Base-by-base conservation (phyloP, 2,888 invertebrate species). In the Drosophila anomalata region DNA sequence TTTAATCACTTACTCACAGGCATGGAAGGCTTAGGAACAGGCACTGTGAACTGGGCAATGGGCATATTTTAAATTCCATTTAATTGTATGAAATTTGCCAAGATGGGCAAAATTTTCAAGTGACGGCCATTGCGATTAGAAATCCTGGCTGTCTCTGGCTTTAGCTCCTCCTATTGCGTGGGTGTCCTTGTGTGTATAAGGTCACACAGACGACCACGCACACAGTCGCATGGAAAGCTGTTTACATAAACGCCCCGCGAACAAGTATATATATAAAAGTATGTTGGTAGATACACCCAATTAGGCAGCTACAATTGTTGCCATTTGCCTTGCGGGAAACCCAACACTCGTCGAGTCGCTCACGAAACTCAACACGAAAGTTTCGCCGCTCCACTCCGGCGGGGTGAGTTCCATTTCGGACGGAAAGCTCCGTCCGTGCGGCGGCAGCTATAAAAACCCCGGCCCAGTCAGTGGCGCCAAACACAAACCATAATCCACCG, bases 1-100 rank as follows among this genome's bases (percentile, higher is more conserved):
- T 90, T 90, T 90, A 90, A 90, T 90, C 90, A 90, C 87, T 89
- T 83, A 84, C 88, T 67, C 73, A 41, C 86, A 84, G 85, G 55
- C 67, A 57, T 33, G 53, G 70, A 69, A 67, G 67, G 70, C 53
- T 76, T 73, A 50, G 44, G 17, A 8, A 26, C 51, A 36, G 41
- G 51, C 46, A 73, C 53, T 39, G 42, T 42, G 22, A 42, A 73
- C 53, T 33, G 42, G 47, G 22, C 47, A 56, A 22, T 7, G 14
- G 24, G 46, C n/a, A 29, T 61, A 46, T 68, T 73, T 73, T 72
- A 61, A 72, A 77, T 73, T 76, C 56, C 31, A 59, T 71, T 75
- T 69, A 67, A 67, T 69, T 81, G 66, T 75, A 24, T 67, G 68
- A 56, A 14, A 39, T 67, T 59, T 51, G 55, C 62, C 33, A 20